Percentiles rank a stretch among this genome's conserved stretches.
Evolutionary conservation across 2,797 vertebrate species (phyloP).

Genomic region (Tragelaphus oryx): DNA sequence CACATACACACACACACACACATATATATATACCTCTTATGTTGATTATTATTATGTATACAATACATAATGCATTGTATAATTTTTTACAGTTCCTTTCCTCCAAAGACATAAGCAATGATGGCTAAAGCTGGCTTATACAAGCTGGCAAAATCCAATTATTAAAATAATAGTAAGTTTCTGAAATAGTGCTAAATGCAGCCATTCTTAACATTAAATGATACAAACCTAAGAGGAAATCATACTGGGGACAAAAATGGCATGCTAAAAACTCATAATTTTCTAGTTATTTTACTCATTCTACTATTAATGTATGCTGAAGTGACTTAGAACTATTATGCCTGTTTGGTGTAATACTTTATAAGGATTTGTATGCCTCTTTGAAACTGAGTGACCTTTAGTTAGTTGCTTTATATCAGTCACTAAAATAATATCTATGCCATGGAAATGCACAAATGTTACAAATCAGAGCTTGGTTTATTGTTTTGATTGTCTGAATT

Average conservation of each 20-base stretch:
- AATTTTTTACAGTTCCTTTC: neutral
- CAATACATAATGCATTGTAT: neutral
- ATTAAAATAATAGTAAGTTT: neutral
- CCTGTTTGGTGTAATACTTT: neutral
- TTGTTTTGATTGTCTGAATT: neutral
- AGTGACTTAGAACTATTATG: neutral
- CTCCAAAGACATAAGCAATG: neutral
- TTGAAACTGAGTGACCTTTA: neutral
- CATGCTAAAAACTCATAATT: neutral
- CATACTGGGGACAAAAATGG: neutral
- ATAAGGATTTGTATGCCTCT: neutral
- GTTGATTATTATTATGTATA: too few species aligned
- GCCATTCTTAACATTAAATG: neutral
- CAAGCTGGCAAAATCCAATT: neutral
- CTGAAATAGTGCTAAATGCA: neutral
- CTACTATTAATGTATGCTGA: neutral
- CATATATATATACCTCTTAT: neutral
- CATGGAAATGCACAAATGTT: neutral
- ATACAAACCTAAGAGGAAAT: neutral
- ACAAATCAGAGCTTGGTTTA: neutral
- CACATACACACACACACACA: too few species aligned
- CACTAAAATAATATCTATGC: neutral
- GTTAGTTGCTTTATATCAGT: neutral
- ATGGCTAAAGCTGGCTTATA: neutral
- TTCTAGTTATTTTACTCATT: neutral